Evolutionary conservation across 2,113 vertebrate species (phyloP).

Genomic region (Anoplopoma fimbria): DNA sequence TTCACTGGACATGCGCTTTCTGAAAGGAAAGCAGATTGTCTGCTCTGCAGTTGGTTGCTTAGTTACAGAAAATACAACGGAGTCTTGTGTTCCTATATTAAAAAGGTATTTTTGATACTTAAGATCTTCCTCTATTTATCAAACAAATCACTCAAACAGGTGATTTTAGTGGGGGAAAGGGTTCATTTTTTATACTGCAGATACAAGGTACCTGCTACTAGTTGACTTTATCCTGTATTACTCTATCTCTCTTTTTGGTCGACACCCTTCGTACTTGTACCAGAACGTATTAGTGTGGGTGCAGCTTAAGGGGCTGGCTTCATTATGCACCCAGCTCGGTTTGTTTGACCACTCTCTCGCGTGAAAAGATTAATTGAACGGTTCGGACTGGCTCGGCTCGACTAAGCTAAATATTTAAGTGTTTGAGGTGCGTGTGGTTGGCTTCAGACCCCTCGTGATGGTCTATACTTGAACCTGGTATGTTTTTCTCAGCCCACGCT

Average conservation of each 20-base stretch:
- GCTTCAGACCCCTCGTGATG: slow-evolving; percentile 17
- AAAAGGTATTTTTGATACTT: neutral
- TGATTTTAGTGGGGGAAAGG: no score
- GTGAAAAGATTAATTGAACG: slow-evolving; percentile 54
- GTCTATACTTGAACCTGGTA: slow-evolving; percentile 12
- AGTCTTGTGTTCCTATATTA: neutral
- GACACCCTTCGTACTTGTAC: neutral
- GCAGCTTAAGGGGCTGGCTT: neutral
- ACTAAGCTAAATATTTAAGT: slow-evolving; percentile 67
- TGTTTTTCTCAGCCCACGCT: slow-evolving; percentile 29
- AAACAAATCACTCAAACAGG: no score
- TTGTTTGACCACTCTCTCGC: slow-evolving; percentile 61
- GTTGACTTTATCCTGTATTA: neutral
- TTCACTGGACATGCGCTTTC: no score
- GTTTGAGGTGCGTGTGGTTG: slow-evolving; percentile 38
- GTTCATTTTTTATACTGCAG: no score
- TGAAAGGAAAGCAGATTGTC: no score
- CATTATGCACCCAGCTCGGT: slow-evolving; percentile 12
- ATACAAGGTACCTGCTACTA: neutral
- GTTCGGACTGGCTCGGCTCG: slow-evolving; percentile 3
- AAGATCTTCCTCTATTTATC: no score
- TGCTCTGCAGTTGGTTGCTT: no score
- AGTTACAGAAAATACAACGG: no score
- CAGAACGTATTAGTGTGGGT: neutral
- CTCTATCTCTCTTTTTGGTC: neutral